A percentile compares a stretch with the other conserved stretches of the same genome.
These are phyloP conservation scores for Plecotus auritus DNA, from an alignment of 2,113 vertebrate genomes.

Conservation along the genomic window DNA sequence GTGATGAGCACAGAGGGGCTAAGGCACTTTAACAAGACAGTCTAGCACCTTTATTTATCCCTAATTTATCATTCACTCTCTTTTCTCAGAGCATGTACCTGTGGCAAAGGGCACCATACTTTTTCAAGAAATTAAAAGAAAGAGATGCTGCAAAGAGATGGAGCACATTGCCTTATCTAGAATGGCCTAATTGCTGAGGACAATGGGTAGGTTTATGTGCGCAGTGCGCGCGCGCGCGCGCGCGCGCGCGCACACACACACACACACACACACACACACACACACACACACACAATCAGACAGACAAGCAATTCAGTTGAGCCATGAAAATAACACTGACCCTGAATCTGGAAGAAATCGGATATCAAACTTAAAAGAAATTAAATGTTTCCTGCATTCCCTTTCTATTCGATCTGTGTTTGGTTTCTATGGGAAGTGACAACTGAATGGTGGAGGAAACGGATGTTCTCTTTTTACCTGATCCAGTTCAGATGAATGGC, in stretches of 20 bases:
- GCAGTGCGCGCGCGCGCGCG: too few species aligned
- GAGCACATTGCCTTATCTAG: background rate
- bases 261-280: background rate
- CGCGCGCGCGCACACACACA: too few species aligned
- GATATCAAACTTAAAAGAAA: background rate
- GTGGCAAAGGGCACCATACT: constrained; percentile 25
- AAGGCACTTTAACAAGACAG: background rate
- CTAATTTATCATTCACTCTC: background rate
- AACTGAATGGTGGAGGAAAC: background rate
- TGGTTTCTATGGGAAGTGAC: background rate
- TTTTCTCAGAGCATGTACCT: constrained; percentile 39
- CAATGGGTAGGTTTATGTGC: background rate
- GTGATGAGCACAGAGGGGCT: background rate
- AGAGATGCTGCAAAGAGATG: background rate
- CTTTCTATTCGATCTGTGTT: background rate
- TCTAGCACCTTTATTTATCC: background rate
- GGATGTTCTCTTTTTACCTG: background rate
- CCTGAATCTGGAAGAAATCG: background rate
- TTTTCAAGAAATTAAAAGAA: constrained; percentile 42
- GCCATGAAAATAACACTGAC: constrained; percentile 10
- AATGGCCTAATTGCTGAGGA: background rate
- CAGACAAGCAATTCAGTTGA: background rate
- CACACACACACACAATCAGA: background rate
- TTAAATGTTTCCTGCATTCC: background rate
- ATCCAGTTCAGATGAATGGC: background rate